Percentiles rank a stretch among this genome's conserved stretches.
Evolutionary conservation across 2,888 invertebrate genomes (phyloP).

Genomic region (Dryocosmus kuriphilus): DNA sequence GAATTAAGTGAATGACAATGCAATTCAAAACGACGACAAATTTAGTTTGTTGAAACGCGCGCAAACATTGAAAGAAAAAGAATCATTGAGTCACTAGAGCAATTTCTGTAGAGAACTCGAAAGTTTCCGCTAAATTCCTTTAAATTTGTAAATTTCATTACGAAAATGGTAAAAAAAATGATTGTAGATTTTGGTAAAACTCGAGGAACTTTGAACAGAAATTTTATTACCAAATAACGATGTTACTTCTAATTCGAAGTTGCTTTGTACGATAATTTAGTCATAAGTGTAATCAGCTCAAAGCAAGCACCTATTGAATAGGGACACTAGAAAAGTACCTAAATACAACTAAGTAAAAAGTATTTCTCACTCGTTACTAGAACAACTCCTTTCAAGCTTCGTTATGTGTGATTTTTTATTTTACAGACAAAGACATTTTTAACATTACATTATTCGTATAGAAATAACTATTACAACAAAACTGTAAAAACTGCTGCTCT

Average conservation of each 20-base stretch:
- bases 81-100: neutral
- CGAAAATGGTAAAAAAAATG: neutral
- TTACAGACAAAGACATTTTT: neutral
- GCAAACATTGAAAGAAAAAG: neutral
- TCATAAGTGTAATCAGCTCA: conserved; percentile 37
- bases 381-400: conserved; percentile 9
- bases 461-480: neutral
- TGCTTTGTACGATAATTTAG: conserved; percentile 34
- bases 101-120: neutral
- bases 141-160: neutral
- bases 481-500: neutral
- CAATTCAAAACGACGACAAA: neutral
- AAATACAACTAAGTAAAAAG: conserved; percentile 24
- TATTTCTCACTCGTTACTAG: conserved; percentile 23
- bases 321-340: conserved; percentile 26
- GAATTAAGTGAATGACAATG: neutral
- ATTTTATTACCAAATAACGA: neutral
- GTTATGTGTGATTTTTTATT: neutral
- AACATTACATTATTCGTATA: neutral
- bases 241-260: neutral
- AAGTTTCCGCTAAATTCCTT: neutral
- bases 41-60: neutral
- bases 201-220: neutral
- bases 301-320: conserved; percentile 21
- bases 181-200: neutral